Conservation (phyloP, 2,888 invertebrate genomes). For the Meliscaeva auricollis region DNA sequence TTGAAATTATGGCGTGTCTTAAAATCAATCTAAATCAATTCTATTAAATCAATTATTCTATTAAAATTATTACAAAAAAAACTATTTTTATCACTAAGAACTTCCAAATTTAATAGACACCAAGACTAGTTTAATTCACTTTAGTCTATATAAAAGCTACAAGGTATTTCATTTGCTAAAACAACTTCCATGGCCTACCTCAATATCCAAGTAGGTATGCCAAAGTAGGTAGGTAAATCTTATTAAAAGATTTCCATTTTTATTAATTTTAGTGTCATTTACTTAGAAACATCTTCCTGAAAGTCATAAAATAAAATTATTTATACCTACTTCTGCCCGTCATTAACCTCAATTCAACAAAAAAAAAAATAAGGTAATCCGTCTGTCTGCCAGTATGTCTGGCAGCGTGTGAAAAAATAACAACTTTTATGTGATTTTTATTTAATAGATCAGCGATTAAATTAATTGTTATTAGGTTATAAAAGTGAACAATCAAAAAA, state of each 20-base stretch:
- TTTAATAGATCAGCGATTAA: slow-evolving; percentile 64
- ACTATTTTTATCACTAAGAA: too few relatives aligned
- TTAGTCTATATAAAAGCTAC: too few relatives aligned
- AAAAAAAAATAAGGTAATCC: slow-evolving; percentile 19
- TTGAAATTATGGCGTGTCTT: too few relatives aligned
- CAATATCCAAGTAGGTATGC: too few relatives aligned
- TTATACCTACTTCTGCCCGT: not conserved
- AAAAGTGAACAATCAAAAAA: slow-evolving; percentile 34
- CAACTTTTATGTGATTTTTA: slow-evolving; percentile 41
- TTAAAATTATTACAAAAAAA: too few relatives aligned
- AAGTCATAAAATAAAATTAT: slow-evolving; percentile 3
- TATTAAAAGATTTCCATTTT: not conserved
- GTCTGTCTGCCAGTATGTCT: slow-evolving; percentile 37
- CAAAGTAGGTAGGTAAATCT: too few relatives aligned
- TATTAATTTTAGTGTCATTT: not conserved
- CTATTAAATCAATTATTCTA: too few relatives aligned
- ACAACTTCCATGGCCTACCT: too few relatives aligned
- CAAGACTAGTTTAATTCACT: too few relatives aligned
- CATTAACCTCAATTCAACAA: slow-evolving; percentile 5
- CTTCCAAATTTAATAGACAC: too few relatives aligned
- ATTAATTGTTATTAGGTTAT: slow-evolving; percentile 59
- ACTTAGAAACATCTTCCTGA: slow-evolving; percentile 20
- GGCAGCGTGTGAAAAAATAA: slow-evolving; percentile 21
- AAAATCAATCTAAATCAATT: too few relatives aligned
- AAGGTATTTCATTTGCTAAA: too few relatives aligned